Percentiles rank a stretch among this genome's conserved stretches.
These are phyloP conservation scores for Muscidifurax raptorellus DNA, from an alignment of 1,140 invertebrate genomes.

Conservation along the genomic window DNA sequence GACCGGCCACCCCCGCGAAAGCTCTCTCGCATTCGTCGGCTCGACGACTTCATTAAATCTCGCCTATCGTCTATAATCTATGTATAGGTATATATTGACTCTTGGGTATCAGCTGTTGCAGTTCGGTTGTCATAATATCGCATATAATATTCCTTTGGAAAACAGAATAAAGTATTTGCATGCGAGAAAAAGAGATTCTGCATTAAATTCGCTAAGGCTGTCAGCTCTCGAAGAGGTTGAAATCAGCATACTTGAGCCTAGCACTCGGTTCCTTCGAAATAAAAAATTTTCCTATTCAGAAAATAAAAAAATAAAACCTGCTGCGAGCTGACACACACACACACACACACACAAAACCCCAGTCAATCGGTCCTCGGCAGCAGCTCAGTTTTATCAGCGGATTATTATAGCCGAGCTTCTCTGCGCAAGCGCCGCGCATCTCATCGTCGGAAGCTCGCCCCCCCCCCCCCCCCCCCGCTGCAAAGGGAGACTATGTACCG, in stretches of 20 bases:
- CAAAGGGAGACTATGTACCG: not conserved
- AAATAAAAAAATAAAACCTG: not conserved
- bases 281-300: too few relatives aligned
- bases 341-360: not conserved
- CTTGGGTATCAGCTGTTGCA: too few relatives aligned
- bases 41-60: slow-evolving; percentile 2
- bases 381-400: not conserved
- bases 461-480: too few relatives aligned
- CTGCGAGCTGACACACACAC: too few relatives aligned
- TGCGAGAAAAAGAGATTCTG: too few relatives aligned
- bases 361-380: not conserved
- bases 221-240: too few relatives aligned
- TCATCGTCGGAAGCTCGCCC: not conserved
- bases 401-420: not conserved
- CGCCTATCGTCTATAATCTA: not conserved
- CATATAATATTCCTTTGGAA: too few relatives aligned
- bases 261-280: too few relatives aligned
- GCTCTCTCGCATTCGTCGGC: not conserved
- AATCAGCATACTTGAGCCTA: too few relatives aligned
- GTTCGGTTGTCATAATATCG: not conserved
- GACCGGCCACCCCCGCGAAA: not conserved
- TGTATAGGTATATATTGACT: too few relatives aligned
- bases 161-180: too few relatives aligned
- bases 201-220: too few relatives aligned
- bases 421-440: not conserved